These are phyloP conservation scores for Elegia similella DNA, from an alignment of 2,888 invertebrate species.

Conservation along the genomic window DNA sequence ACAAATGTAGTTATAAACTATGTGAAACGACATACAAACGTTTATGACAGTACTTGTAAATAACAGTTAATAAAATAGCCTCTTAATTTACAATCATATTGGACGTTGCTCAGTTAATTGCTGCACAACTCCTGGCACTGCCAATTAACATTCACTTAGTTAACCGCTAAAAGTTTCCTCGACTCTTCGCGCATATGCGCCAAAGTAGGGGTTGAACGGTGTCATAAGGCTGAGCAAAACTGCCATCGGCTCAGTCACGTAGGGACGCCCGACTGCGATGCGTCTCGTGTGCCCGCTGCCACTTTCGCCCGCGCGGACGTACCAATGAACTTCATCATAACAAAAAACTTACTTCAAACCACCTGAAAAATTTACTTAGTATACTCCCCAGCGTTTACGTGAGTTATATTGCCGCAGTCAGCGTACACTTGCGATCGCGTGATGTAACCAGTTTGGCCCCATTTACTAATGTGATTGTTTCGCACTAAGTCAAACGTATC, in stretches of 20 bases:
- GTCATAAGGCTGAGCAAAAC: constrained; percentile 29
- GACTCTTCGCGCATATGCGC: constrained; percentile 34
- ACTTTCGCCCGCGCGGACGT: constrained; percentile 34
- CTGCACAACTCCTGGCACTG: background rate
- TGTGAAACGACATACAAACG: too few species aligned
- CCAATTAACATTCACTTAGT: constrained; percentile 9
- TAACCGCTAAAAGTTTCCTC: constrained; percentile 25
- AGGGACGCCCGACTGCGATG: constrained; percentile 37
- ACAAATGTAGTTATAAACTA: too few species aligned
- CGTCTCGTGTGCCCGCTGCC: constrained; percentile 27
- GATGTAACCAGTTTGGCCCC: constrained; percentile 56
- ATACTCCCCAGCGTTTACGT: background rate
- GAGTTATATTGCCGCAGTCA: constrained; percentile 5
- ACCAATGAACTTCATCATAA: constrained; percentile 26
- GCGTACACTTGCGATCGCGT: constrained; percentile 35
- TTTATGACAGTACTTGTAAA: too few species aligned
- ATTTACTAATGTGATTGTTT: constrained; percentile 63
- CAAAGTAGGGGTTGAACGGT: constrained; percentile 32
- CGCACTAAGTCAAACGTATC: constrained; percentile 38
- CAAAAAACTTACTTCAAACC: constrained; percentile 21
- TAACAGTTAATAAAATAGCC: too few species aligned
- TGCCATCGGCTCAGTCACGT: constrained; percentile 39
- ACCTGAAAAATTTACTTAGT: background rate
- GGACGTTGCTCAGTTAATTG: background rate
- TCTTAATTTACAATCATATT: background rate